A percentile compares a stretch with the other conserved stretches of the same genome.
Conservation (phyloP, 2,113 vertebrate genomes). For the Toxostoma redivivum region DNA sequence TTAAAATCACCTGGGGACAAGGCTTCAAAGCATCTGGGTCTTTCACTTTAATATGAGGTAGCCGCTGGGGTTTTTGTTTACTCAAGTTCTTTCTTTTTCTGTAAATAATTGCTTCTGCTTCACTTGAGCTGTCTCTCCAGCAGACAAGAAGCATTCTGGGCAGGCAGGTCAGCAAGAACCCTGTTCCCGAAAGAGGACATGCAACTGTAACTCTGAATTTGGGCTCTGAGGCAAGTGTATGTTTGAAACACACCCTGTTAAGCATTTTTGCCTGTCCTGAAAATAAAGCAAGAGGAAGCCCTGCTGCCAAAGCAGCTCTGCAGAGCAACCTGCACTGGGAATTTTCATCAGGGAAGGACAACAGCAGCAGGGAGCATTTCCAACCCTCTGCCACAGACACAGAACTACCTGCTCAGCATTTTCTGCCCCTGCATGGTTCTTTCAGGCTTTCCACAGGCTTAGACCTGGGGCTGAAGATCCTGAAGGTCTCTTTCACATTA, state of each 20-base stretch:
- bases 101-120: constrained; percentile 37
- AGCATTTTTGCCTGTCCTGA: not conserved
- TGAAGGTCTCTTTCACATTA: not conserved
- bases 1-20: not conserved
- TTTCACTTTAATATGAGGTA: not conserved
- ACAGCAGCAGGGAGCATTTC: not conserved
- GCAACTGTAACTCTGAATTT: not conserved
- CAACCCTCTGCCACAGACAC: not conserved
- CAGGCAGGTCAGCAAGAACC: not conserved
- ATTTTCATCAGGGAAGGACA: not conserved
- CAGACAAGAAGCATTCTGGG: not conserved
- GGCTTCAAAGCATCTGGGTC: not conserved
- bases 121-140: constrained; percentile 10
- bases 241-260: not conserved
- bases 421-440: not conserved
- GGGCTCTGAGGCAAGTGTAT: not conserved
- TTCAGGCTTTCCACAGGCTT: not conserved
- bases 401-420: not conserved
- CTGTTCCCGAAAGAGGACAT: not conserved
- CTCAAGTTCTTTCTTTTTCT: not conserved
- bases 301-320: not conserved
- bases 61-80: not conserved
- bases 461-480: not conserved
- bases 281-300: not conserved
- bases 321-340: not conserved